These are phyloP conservation scores for Okamejei kenojei DNA, from an alignment of 2,797 vertebrate genomes.

Conservation along the genomic window DNA sequence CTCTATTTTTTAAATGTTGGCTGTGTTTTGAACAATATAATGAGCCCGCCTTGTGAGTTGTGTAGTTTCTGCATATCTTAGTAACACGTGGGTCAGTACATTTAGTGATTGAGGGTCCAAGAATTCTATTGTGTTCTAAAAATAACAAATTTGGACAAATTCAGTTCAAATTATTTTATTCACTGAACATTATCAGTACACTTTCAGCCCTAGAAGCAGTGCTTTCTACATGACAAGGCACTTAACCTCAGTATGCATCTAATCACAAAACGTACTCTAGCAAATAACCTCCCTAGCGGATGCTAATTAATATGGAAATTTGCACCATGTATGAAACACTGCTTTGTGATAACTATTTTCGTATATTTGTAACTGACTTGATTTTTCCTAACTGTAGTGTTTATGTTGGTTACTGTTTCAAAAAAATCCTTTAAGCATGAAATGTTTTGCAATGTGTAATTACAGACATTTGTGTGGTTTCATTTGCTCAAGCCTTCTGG, in stretches of 20 bases:
- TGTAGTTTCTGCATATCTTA: background rate
- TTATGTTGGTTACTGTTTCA: slow-evolving; percentile 24
- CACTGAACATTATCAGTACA: background rate
- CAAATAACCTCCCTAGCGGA: slow-evolving; percentile 9
- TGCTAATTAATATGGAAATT: slow-evolving; percentile 29
- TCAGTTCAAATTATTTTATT: slow-evolving; percentile 6
- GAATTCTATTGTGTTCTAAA: background rate
- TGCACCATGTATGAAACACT: slow-evolving; percentile 1
- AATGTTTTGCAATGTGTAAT: slow-evolving; percentile 24
- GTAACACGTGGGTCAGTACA: background rate
- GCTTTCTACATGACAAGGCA: background rate
- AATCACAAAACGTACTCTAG: background rate
- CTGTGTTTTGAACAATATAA: background rate
- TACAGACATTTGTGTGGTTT: slow-evolving; percentile 29
- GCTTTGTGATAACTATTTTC: background rate
- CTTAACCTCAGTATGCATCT: slow-evolving; percentile 18
- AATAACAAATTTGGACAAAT: background rate
- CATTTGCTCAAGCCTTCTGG: slow-evolving; percentile 16
- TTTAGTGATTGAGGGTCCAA: background rate
- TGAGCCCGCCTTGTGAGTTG: background rate
- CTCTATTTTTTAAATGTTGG: background rate
- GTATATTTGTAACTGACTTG: slow-evolving; percentile 29
- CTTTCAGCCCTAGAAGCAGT: background rate
- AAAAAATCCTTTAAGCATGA: background rate
- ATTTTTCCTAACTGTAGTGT: slow-evolving; percentile 27